Conservation (phyloP, 1,140 invertebrate species). For the Homalodisca vitripennis region DNA sequence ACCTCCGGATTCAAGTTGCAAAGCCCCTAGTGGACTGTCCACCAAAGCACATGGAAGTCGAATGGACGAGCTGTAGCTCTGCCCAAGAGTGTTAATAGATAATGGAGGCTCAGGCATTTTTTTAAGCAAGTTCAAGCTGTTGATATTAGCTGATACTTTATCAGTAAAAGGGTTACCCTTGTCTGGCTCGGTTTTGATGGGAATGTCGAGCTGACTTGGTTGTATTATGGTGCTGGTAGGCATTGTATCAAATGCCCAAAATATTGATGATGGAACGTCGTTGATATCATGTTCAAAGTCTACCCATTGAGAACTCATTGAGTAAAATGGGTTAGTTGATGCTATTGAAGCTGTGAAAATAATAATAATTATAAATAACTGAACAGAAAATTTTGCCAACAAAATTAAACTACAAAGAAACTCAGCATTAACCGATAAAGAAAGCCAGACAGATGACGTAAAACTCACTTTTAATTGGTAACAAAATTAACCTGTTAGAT, state of each 20-base stretch:
- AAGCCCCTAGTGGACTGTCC: constrained; percentile 18
- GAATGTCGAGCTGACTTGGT: constrained; percentile 30
- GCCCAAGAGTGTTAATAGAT: constrained; percentile 12
- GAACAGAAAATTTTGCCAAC: too few relatives aligned
- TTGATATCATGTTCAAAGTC: constrained; percentile 18
- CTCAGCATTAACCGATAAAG: too few relatives aligned
- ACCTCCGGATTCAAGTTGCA: neutral
- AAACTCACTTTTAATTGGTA: too few relatives aligned
- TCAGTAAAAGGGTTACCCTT: constrained; percentile 23
- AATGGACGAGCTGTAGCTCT: neutral
- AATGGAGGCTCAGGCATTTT: neutral
- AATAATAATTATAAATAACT: constrained; percentile 33
- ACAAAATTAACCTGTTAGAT: too few relatives aligned
- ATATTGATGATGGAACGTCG: constrained; percentile 29
- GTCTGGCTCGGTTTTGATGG: constrained; percentile 6
- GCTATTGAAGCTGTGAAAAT: constrained; percentile 7
- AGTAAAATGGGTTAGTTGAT: constrained; percentile 22
- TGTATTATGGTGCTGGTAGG: constrained; percentile 5
- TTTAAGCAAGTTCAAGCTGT: neutral
- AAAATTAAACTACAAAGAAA: constrained; percentile 11
- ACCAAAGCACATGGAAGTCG: neutral
- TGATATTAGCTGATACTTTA: neutral
- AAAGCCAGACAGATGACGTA: too few relatives aligned
- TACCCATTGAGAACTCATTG: constrained; percentile 17
- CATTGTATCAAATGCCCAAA: constrained; percentile 30